Evolutionary conservation across 2,797 vertebrate species (phyloP).

Genomic region (Moxostoma hubbsi): DNA sequence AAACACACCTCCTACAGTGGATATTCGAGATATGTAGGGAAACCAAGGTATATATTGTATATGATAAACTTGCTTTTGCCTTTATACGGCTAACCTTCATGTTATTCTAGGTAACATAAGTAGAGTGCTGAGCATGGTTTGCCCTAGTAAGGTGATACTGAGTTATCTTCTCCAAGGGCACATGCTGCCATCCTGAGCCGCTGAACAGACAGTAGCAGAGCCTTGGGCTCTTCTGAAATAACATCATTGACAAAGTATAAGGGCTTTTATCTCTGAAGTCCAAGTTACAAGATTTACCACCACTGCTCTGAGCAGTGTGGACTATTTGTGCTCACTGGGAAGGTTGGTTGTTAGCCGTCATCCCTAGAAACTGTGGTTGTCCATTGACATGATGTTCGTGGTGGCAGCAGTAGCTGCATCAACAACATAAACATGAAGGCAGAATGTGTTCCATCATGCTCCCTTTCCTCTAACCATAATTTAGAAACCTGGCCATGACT

Average conservation of each 20-base stretch:
- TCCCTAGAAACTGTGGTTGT: conserved; percentile 8
- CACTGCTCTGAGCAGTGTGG: background rate
- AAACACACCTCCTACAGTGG: conserved; percentile 6
- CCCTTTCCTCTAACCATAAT: conserved; percentile 28
- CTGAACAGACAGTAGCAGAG: conserved; percentile 26
- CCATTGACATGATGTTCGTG: conserved; percentile 2
- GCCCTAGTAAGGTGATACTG: conserved; percentile 57
- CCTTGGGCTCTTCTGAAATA: conserved; percentile 55
- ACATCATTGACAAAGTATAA: conserved; percentile 43
- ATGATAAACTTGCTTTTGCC: conserved; percentile 22
- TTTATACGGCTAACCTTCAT: conserved; percentile 50
- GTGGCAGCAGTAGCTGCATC: conserved; percentile 5
- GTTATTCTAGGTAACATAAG: conserved; percentile 55
- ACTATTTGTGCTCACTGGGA: background rate
- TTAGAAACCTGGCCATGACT: background rate
- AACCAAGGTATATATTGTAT: conserved; percentile 30
- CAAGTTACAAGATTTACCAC: conserved; percentile 16
- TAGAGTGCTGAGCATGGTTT: conserved; percentile 51
- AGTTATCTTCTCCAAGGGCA: conserved; percentile 60
- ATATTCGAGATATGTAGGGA: conserved; percentile 12
- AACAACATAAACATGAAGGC: conserved; percentile 14
- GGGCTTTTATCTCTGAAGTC: conserved; percentile 13
- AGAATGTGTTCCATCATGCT: conserved; percentile 15
- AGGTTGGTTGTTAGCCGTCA: conserved; percentile 8
- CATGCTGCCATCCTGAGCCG: conserved; percentile 33